These are phyloP conservation scores for Hirudo medicinalis DNA, from an alignment of 1,140 invertebrate species.

Conservation along the genomic window DNA sequence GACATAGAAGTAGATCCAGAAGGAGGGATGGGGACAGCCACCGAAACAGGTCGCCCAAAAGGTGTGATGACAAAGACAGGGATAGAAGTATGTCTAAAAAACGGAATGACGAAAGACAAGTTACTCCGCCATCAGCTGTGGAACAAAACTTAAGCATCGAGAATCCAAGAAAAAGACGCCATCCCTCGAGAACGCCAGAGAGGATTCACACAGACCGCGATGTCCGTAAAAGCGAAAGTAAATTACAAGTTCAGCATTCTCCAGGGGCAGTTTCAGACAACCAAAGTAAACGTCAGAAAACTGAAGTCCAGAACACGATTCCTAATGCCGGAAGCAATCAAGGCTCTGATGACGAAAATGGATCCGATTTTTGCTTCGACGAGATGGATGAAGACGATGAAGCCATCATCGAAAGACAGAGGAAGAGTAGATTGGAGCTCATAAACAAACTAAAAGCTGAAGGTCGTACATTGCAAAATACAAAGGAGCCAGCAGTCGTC, in stretches of 20 bases:
- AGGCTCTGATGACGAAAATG: conserved; percentile 23
- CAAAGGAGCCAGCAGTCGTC: no score
- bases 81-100: background rate
- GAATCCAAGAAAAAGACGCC: no score
- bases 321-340: background rate
- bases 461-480: conserved; percentile 7
- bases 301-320: no score
- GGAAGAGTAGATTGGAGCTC: conserved; percentile 78
- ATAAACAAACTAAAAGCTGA: conserved; percentile 23
- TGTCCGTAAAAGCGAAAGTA: no score
- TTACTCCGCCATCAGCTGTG: no score
- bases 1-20: background rate
- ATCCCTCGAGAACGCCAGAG: no score
- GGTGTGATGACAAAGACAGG: background rate
- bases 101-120: background rate
- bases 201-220: no score
- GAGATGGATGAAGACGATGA: conserved; percentile 83
- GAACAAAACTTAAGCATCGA: no score
- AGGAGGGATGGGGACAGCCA: background rate
- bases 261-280: background rate
- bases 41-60: background rate
- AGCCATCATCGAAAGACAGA: conserved; percentile 72
- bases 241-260: background rate
- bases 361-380: conserved; percentile 27
- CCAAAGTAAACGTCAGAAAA: background rate